These are phyloP conservation scores for Caiman crocodilus DNA, from an alignment of 2,797 vertebrate species.

Conservation along the genomic window DNA sequence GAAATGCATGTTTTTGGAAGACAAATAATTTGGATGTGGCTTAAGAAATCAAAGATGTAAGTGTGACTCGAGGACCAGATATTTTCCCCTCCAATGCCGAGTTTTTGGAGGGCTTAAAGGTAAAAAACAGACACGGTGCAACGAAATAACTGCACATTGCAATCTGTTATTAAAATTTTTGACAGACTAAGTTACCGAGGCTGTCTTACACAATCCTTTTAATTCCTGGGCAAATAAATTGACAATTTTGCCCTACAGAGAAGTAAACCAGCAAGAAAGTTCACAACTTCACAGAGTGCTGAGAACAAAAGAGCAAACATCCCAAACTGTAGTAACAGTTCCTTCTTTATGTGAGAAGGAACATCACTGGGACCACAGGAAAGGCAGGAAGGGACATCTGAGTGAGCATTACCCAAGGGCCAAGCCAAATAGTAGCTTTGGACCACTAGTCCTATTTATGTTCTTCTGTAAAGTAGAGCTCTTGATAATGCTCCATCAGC, in stretches of 20 bases:
- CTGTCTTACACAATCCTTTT: background rate
- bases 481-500: background rate
- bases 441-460: background rate
- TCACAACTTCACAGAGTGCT: background rate
- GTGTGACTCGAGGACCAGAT: background rate
- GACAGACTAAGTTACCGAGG: background rate
- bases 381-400: background rate
- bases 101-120: background rate
- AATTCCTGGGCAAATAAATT: background rate
- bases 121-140: background rate
- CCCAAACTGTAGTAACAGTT: background rate
- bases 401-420: background rate
- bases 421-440: background rate
- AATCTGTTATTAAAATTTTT: background rate
- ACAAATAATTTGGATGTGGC: background rate
- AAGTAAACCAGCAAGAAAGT: background rate
- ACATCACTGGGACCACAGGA: background rate
- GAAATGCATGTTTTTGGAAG: background rate
- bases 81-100: background rate
- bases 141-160: background rate
- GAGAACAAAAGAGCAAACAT: background rate
- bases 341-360: background rate
- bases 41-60: background rate
- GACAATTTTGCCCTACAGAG: background rate
- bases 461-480: background rate